These are phyloP conservation scores for Ciconia maguari DNA, from an alignment of 2,113 vertebrate genomes.

Conservation along the genomic window DNA sequence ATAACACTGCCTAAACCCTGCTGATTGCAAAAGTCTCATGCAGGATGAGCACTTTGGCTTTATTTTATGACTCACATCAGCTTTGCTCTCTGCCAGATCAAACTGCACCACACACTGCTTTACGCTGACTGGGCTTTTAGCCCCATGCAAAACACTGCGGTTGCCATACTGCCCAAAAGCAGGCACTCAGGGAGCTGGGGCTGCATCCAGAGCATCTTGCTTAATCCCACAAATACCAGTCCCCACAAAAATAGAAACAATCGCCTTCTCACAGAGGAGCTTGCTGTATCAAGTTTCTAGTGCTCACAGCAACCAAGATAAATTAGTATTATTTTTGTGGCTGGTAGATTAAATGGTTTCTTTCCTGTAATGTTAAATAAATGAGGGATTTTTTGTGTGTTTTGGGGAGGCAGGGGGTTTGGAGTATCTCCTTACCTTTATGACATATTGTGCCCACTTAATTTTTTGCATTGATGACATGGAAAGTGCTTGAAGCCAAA, in stretches of 20 bases:
- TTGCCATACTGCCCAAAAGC: background rate
- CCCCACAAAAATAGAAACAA: slow-evolving; percentile 51
- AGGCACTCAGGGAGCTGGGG: background rate
- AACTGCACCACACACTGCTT: background rate
- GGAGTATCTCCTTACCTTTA: background rate
- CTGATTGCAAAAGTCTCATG: background rate
- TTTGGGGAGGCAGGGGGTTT: background rate
- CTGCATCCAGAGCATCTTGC: background rate
- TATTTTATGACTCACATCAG: background rate
- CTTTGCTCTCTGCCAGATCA: background rate
- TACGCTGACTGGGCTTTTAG: background rate
- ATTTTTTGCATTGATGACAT: background rate
- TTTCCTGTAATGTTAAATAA: background rate
- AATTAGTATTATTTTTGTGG: background rate
- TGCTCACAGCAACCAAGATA: background rate
- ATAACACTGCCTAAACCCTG: background rate
- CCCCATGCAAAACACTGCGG: background rate
- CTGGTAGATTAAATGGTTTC: background rate
- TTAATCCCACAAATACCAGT: slow-evolving; percentile 20
- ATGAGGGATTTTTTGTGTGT: background rate
- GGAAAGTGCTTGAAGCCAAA: background rate
- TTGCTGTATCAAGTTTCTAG: slow-evolving; percentile 34
- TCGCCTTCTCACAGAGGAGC: background rate
- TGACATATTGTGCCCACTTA: background rate
- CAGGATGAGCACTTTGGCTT: background rate